Evolutionary conservation across 2,888 invertebrate genomes (phyloP).

Genomic region (Muscina levida): DNA sequence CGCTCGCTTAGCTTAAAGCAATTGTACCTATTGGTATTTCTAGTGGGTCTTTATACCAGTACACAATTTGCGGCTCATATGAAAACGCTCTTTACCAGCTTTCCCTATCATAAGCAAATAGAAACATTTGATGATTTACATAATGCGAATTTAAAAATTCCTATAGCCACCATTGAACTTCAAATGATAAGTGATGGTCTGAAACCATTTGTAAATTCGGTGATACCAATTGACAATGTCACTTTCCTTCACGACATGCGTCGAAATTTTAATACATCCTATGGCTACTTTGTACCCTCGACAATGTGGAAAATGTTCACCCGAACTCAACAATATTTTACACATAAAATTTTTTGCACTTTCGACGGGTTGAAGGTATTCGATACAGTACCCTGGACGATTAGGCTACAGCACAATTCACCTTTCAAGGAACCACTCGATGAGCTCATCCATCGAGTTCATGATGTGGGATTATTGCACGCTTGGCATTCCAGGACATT

Average conservation of each 20-base stretch:
- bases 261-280: slow-evolving; percentile 36
- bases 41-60: slow-evolving; percentile 38
- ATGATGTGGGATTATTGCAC: slow-evolving; percentile 29
- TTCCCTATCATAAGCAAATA: slow-evolving; percentile 11
- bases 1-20: not conserved
- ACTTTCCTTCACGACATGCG: slow-evolving; percentile 27
- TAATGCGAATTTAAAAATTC: slow-evolving; percentile 3
- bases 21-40: slow-evolving; percentile 24
- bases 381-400: not conserved
- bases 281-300: slow-evolving; percentile 24
- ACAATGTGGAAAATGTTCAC: slow-evolving; percentile 39
- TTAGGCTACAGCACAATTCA: slow-evolving; percentile 40
- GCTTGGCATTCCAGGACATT: slow-evolving; percentile 36
- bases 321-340: slow-evolving; percentile 24
- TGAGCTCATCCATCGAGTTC: slow-evolving; percentile 11
- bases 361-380: not conserved
- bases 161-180: not conserved
- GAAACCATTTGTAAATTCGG: not conserved
- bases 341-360: slow-evolving; percentile 39
- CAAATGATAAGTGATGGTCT: not conserved
- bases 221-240: not conserved
- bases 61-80: slow-evolving; percentile 34
- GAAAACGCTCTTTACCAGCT: slow-evolving; percentile 44
- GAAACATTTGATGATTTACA: slow-evolving; percentile 26
- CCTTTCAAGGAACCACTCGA: slow-evolving; percentile 29